Conservation (phyloP, 2,888 invertebrate species). For the Apodemia duryi region DNA sequence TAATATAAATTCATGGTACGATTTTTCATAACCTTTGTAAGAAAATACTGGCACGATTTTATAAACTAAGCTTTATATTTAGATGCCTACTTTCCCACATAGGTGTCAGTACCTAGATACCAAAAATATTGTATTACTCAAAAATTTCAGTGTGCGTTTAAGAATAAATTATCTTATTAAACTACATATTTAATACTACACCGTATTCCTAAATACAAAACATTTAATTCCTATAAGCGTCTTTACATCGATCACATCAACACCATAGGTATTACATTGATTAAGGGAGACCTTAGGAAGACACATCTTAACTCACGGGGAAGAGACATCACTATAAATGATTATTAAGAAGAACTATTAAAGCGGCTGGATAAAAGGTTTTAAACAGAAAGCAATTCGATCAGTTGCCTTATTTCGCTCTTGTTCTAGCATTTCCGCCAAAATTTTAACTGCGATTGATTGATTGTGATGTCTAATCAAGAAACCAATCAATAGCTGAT, state of each 20-base stretch:
- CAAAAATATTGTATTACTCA: background rate
- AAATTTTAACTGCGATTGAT: background rate
- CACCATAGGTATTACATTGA: conserved; percentile 46
- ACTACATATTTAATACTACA: conserved; percentile 17
- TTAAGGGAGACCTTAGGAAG: conserved; percentile 49
- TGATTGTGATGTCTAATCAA: too few species aligned
- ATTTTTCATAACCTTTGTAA: background rate
- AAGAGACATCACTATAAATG: background rate
- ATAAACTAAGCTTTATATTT: background rate
- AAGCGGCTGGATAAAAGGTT: background rate
- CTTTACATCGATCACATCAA: conserved; percentile 67
- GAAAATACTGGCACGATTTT: background rate
- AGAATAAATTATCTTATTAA: background rate
- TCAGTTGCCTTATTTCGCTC: background rate
- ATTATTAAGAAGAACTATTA: background rate
- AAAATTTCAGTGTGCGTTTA: conserved; percentile 10
- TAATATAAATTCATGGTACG: background rate
- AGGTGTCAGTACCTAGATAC: background rate
- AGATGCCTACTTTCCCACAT: background rate
- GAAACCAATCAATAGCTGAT: too few species aligned
- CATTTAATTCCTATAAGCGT: conserved; percentile 63
- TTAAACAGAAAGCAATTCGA: background rate
- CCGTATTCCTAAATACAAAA: conserved; percentile 29
- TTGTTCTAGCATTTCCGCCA: background rate
- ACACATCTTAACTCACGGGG: conserved; percentile 32